Evolutionary conservation across 2,797 vertebrate genomes (phyloP).

Genomic region (Crocidura indochinensis): DNA sequence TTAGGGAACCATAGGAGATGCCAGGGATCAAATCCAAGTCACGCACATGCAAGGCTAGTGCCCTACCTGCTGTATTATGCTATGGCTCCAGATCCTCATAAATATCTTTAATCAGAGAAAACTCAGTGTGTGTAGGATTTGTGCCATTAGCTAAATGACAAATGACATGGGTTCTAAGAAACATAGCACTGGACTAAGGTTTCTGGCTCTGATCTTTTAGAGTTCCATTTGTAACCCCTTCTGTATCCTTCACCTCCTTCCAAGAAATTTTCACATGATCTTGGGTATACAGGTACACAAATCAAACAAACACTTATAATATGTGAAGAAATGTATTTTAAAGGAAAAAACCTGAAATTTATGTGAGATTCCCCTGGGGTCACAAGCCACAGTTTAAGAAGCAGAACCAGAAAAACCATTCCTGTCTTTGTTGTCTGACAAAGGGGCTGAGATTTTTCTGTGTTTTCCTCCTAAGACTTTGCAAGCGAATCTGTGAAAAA

Average conservation of each 20-base stretch:
- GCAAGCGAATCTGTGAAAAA: background rate
- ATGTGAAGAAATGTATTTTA: background rate
- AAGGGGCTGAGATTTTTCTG: constrained; percentile 38
- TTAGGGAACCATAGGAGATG: no score
- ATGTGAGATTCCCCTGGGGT: no score
- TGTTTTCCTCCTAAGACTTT: background rate
- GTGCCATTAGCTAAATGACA: constrained; percentile 30
- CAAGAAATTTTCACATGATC: no score
- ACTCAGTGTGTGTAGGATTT: constrained; percentile 29
- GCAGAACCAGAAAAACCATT: background rate
- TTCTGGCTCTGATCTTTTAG: background rate
- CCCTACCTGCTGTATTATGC: no score
- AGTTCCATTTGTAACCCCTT: background rate
- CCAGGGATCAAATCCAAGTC: no score
- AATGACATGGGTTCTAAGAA: constrained; percentile 55
- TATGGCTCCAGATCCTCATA: no score
- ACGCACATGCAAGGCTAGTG: no score
- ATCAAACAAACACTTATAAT: no score
- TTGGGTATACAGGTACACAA: no score
- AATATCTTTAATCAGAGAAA: constrained; percentile 65
- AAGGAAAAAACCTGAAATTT: constrained; percentile 5
- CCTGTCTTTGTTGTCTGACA: background rate
- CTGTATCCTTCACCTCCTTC: no score
- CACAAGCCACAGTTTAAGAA: no score
- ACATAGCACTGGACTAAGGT: background rate